Evolutionary conservation across 2,888 invertebrate genomes (phyloP).

Genomic region (Eucriotettix oculatus): DNA sequence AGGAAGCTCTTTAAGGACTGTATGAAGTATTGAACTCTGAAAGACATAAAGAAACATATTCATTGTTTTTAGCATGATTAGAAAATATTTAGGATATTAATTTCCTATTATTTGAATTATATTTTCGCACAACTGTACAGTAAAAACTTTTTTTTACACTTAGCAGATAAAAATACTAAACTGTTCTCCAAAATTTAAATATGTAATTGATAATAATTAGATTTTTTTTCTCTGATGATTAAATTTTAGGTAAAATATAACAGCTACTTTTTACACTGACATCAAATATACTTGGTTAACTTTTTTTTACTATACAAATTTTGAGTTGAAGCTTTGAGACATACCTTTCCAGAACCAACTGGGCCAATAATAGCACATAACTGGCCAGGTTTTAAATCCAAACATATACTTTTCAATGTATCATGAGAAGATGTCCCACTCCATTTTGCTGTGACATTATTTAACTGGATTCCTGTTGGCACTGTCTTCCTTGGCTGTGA

Average conservation of each 20-base stretch:
- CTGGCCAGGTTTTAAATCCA: conserved; percentile 33
- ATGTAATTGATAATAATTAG: no score
- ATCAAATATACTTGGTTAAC: no score
- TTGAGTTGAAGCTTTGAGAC: no score
- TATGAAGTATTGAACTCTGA: conserved; percentile 41
- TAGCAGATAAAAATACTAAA: no score
- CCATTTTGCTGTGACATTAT: neutral
- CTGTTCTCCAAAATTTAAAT: no score
- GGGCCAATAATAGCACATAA: conserved; percentile 65
- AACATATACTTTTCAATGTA: conserved; percentile 31
- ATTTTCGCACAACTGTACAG: no score
- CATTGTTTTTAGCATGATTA: neutral
- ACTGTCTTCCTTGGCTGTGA: neutral
- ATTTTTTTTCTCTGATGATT: no score
- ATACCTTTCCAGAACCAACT: conserved; percentile 30
- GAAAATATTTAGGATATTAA: neutral
- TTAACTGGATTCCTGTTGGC: neutral
- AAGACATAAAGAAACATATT: neutral
- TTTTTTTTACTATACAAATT: no score
- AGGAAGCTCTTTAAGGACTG: conserved; percentile 61
- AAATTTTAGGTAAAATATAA: no score
- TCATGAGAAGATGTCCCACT: conserved; percentile 5
- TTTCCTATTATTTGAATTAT: neutral
- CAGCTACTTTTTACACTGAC: no score
- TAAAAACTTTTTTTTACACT: no score